Percentiles rank a stretch among this genome's conserved stretches.
phyloP scores from a whole-genome alignment of 2,888 invertebrate genomes.

The Pachydiplax longipennis region DNA sequence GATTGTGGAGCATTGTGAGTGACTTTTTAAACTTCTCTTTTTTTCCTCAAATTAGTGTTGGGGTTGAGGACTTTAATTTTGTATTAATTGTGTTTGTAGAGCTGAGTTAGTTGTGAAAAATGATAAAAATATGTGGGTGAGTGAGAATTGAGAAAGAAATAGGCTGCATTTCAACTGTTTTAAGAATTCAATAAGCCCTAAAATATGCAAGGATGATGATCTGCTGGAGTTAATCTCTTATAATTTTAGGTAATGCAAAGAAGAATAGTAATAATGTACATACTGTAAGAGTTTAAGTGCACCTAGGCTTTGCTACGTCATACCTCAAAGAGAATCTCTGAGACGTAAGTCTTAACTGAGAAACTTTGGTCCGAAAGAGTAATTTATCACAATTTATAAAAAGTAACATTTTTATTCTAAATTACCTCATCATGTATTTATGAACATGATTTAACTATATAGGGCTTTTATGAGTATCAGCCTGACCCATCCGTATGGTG shows the following conservation, averaged over 20 bases:
- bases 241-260: background rate
- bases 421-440: background rate
- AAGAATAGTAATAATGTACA: constrained; percentile 8
- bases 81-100: constrained; percentile 41
- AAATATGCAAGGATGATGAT: background rate
- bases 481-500: background rate
- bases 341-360: background rate
- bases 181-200: background rate
- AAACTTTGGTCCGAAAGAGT: background rate
- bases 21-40: constrained; percentile 32
- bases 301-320: background rate
- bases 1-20: constrained; percentile 42
- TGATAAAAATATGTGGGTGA: constrained; percentile 39
- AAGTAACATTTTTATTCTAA: background rate
- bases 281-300: background rate
- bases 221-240: background rate
- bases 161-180: constrained; percentile 5
- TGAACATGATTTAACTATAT: background rate
- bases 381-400: background rate
- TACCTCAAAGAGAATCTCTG: background rate
- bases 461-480: background rate
- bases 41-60: constrained; percentile 41
- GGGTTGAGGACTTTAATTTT: constrained; percentile 45
- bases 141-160: constrained; percentile 22
- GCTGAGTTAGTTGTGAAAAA: constrained; percentile 42